Base-by-base conservation (phyloP, 1,140 invertebrate genomes). In the Plutomurus gul region DNA sequence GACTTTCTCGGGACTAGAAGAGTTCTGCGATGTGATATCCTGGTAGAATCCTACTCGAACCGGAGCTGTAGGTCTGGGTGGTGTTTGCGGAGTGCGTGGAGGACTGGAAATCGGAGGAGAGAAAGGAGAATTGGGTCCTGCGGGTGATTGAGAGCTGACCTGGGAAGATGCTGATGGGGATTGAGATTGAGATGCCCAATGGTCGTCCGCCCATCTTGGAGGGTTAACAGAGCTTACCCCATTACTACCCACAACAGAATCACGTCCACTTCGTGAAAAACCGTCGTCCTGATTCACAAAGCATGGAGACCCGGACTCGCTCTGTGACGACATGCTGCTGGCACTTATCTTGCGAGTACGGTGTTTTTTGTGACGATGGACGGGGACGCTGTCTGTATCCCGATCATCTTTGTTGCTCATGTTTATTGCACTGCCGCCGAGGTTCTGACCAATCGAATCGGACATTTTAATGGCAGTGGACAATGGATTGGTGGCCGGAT, bases 21-120 rank as follows among this genome's bases (percentile, higher is more conserved):
- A 65, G 72, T 83, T 75, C n/a, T 82, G 82, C 4, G 76, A 78
- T 0, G 73, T 82, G 8, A 80, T 77, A 74, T 82, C 82, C 47
- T 83, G 82, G 73, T 83, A 83, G 70, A 83, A 83, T 10, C 82
- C 82, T 20, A 83, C 82, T 5, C 82, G 51, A 13, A 83, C 82
- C 0, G 82, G 82, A n/a, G 36, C 79, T 6, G 37, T 49, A 3
- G 82, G 80, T 25, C 78, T 33, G 11, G 82, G 80, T 3, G 82
- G 80, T 13, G 80, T 82, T 71, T 80, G 78, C 7, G 80, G 82
- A 0, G 80, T 79, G 8, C 33, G 76, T 0, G 82, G 79, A 5
- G 81, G 77, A 49, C 77, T 79, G 11, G 75, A 71, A 25, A 78
- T 76, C 0, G 80, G 60, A 1, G 82, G 82, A 0, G 82, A 83